Base-by-base conservation (phyloP, 2,888 invertebrate genomes). In the Philonicus albiceps region DNA sequence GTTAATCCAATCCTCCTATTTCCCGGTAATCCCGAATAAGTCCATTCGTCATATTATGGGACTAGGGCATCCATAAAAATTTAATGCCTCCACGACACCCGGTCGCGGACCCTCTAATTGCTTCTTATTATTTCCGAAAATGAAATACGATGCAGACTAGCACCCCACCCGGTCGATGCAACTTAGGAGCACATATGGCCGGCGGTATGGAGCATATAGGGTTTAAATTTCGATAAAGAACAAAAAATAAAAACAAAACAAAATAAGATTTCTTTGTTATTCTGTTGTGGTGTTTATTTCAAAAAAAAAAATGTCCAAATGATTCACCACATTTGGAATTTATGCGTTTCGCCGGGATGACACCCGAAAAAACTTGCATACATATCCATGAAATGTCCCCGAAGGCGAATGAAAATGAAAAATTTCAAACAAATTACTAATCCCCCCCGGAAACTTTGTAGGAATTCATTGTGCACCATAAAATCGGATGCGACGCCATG, bases 41-140 rank as follows among this genome's bases (percentile, higher is more conserved):
- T 74, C 74, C 74, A 34, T 74, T 49, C 78, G 78, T 78, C 78
- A 78, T 27, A 49, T 49, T 76, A 78, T 49, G 78, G 16, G 40
- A 31, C 27, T 53, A 78, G 40, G 27, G 49, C 30, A 49, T 27
- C 49, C 78, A 78, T 78, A 78, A 78, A 78, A 78, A 27, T 78
- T 49, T 78, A 43, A 78, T 78, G 78, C 13, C 27, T 22, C n/a
- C 16, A 27, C 64, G 64, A 11, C 64, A 64, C 64, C 64, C 64
- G 64, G 64, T 64, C 64, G 27, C 8, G 27, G 64, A 27, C 11
- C 8, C 0, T 8, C 27, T 64, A 64, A 64, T 64, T 64, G 27
- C 64, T 64, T 19, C 22, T 43, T 43, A 13, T 13, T 22, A n/a
- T 64, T 64, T 22, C 64, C 22, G 64, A 27, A 64, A 64, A 64